phyloP scores from a whole-genome alignment of 2,888 invertebrate genomes.

The Rotaria magnacalcarata region DNA sequence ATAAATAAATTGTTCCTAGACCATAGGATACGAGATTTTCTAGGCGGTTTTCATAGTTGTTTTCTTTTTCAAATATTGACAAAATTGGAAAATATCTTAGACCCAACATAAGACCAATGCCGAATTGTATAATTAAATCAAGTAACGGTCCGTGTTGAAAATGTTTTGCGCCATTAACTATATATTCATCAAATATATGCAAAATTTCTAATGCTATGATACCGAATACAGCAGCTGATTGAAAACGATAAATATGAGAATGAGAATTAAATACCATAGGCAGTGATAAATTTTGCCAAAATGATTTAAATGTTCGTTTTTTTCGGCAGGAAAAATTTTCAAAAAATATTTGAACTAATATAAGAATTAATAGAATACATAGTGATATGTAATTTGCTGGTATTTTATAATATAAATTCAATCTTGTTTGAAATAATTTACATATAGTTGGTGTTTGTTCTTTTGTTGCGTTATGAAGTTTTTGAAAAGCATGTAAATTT shows the following conservation, averaged over 20 bases:
- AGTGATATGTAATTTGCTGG: background rate
- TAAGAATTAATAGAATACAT: background rate
- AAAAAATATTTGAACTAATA: background rate
- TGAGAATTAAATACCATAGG: conserved; percentile 33
- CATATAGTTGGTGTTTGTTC: background rate
- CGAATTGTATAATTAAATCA: conserved; percentile 33
- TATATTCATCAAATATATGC: conserved; percentile 37
- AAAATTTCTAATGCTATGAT: conserved; percentile 19
- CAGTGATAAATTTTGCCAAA: background rate
- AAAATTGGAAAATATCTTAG: conserved; percentile 36
- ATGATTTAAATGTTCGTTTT: background rate
- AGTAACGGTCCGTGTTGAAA: conserved; percentile 23
- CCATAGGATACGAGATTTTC: background rate
- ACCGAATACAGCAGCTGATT: conserved; percentile 36
- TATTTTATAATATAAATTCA: conserved; percentile 27
- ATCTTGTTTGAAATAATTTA: background rate
- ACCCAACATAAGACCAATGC: conserved; percentile 16
- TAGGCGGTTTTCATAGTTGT: background rate
- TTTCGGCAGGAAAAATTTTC: background rate
- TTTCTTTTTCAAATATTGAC: conserved; percentile 1
- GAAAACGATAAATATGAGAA: conserved; percentile 2
- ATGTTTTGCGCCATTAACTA: background rate
- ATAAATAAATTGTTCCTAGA: background rate
- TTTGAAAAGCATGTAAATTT: background rate
- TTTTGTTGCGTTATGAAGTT: background rate